Conservation (phyloP, 2,113 vertebrate genomes). For the Ornithorhynchus anatinus region DNA sequence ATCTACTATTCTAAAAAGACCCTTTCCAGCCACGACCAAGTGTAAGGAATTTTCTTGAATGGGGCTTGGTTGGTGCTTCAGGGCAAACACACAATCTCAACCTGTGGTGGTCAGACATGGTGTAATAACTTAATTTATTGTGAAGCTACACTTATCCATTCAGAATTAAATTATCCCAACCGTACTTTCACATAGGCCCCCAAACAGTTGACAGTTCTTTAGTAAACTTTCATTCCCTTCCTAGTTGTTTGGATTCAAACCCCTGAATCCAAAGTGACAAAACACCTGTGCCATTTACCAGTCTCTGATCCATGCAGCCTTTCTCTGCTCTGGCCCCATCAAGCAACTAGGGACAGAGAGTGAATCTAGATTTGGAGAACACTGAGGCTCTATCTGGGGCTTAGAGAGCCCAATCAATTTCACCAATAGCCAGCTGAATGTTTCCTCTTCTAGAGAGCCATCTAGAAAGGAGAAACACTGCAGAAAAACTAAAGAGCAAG, state of each 20-base stretch:
- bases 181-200: not conserved
- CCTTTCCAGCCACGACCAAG: no score
- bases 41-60: no score
- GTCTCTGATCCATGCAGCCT: not conserved
- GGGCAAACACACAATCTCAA: no score
- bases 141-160: no score
- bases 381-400: not conserved
- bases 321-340: not conserved
- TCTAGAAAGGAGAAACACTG: not conserved
- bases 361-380: conserved; percentile 2
- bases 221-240: not conserved
- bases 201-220: not conserved
- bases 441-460: not conserved
- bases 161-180: not conserved
- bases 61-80: no score
- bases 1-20: no score
- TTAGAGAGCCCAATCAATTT: not conserved
- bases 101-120: no score
- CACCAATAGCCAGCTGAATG: not conserved
- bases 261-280: not conserved
- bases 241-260: not conserved
- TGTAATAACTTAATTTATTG: no score
- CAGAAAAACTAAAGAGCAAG: not conserved
- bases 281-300: not conserved
- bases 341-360: not conserved